A percentile compares a stretch with the other conserved stretches of the same genome.
phyloP scores from a whole-genome alignment of 2,113 vertebrate species.

The Myotis davidii region DNA sequence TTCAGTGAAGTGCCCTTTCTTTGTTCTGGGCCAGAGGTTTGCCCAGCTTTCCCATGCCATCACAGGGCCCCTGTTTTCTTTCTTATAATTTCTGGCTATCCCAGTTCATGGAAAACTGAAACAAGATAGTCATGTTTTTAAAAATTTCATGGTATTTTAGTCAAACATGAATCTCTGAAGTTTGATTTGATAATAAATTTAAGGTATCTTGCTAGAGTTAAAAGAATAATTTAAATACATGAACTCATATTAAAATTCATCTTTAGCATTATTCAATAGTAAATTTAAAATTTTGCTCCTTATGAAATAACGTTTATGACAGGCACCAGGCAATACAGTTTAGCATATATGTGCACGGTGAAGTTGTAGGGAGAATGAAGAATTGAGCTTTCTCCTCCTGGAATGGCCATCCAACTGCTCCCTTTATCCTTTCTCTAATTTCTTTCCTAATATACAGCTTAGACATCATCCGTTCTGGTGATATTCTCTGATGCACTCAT shows the following conservation, averaged over 20 bases:
- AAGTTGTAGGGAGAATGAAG: not conserved
- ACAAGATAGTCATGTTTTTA: not conserved
- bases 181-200: constrained; percentile 39
- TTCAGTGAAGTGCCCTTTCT: not conserved
- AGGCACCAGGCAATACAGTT: not conserved
- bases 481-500: not conserved
- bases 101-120: not conserved
- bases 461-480: not conserved
- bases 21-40: not conserved
- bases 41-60: not conserved
- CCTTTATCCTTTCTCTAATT: not conserved
- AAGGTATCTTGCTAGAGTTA: not conserved
- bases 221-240: not conserved
- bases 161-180: not conserved
- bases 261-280: not conserved
- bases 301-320: constrained; percentile 1
- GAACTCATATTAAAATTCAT: not conserved
- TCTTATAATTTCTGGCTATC: not conserved
- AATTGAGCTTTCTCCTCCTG: not conserved
- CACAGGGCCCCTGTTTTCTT: not conserved
- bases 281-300: not conserved
- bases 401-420: not conserved
- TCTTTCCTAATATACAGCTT: not conserved
- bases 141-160: not conserved
- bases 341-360: not conserved